These are phyloP conservation scores for Cephus pulcher DNA, from an alignment of 2,888 invertebrate species.

Conservation along the genomic window DNA sequence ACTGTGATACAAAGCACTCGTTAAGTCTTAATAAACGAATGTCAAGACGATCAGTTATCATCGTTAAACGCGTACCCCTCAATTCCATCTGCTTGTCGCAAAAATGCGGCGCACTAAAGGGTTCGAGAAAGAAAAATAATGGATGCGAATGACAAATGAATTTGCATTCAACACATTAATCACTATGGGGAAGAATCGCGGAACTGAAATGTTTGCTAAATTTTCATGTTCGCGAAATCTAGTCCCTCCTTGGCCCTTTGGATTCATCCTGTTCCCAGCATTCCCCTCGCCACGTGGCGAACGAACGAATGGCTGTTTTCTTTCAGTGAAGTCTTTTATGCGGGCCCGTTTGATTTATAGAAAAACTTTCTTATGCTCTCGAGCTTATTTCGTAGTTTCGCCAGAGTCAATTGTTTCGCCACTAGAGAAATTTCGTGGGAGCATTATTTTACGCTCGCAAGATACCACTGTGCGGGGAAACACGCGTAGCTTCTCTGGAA, in stretches of 20 bases:
- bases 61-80: no score
- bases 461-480: no score
- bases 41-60: no score
- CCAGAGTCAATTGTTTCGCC: not conserved
- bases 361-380: slow-evolving; percentile 34
- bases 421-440: no score
- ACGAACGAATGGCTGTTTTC: slow-evolving; percentile 38
- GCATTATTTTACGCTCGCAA: no score
- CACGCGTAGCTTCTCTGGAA: no score
- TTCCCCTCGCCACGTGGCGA: slow-evolving; percentile 16
- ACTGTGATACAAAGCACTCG: no score
- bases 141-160: slow-evolving; percentile 30
- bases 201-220: slow-evolving; percentile 32
- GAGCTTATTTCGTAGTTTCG: slow-evolving; percentile 31
- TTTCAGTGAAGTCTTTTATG: slow-evolving; percentile 23
- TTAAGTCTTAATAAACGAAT: no score
- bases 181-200: slow-evolving; percentile 4
- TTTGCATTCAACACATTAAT: slow-evolving; percentile 21
- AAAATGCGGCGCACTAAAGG: no score
- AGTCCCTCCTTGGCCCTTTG: not conserved
- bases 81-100: no score
- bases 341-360: slow-evolving; percentile 36
- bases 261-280: not conserved
- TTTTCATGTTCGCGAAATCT: slow-evolving; percentile 16
- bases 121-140: no score